Evolutionary conservation across 1,140 invertebrate species (phyloP), one percentile per base, ranked within the genome.

Genomic region (Lepidurus couesii): DNA sequence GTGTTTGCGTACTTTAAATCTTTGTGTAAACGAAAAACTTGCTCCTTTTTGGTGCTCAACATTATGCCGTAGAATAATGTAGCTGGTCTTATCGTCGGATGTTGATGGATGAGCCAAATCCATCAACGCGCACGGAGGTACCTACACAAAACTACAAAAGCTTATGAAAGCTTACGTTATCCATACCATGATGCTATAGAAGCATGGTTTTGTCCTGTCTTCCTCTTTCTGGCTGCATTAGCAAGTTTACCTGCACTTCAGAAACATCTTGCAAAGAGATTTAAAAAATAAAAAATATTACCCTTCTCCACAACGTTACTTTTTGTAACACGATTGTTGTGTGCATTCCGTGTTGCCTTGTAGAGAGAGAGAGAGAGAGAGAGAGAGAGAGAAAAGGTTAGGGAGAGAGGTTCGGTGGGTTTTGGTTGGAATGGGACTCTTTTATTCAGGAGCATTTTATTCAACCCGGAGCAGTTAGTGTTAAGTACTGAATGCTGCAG

Each of bases 41-140:
- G 16, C 53, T 65, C 21, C 21, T 65, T 65, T 21, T 16, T 7
- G 13, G 8, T 65, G 13, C 53, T 16, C 21, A 65, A 13, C 53
- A 65, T 65, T 9, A 13, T 65, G 21, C 53, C 8, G 21, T 9
- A 13, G 13, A 47, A 16, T 47, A 11, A 65, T n/a, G 53, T 21
- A 65, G 53, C 53, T 65, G 53, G 53, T 16, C n/a, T 65, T 65
- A 65, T 65, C 53, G 53, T 21, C 53, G 16, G 53, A 65, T 65
- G 53, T 9, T 65, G 53, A 65, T 65, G 16, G 53, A 65, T 65
- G 53, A 21, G 16, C 6, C 16, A 65, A 21, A 65, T 65, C 53
- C 13, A 65, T 65, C 53, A 65, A 65, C 53, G 53, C 53, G 53
- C 53, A 65, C n/a, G 53, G 53, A 65, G 53, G 53, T 65, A 65